Evolutionary conservation across 2,888 invertebrate species (phyloP), one percentile per base, ranked within the genome.

Genomic region (Melieria omissa): DNA sequence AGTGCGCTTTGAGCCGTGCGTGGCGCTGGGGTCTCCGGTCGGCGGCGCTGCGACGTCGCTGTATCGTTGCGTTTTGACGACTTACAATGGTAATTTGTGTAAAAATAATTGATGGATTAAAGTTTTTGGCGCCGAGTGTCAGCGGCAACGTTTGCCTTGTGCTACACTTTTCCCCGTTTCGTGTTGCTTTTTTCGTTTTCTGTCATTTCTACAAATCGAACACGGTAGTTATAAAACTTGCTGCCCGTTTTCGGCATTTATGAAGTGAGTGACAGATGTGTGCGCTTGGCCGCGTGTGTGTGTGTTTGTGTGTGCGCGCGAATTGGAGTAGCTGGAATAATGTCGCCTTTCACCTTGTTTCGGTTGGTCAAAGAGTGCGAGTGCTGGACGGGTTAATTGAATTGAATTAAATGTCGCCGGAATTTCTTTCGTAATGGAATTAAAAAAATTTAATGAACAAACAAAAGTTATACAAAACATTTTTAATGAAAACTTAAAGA

Each of bases 81-180:
- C 80, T 82, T 80, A 82, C 81, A 80, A 80, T 77, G 80, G 78
- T 80, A 83, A 82, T 83, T 83, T 82, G 79, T 79, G 79, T 78
- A 79, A 76, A 78, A 79, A 76, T 84, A 84, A 84, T 84, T 84
- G 84, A 84, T 84, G 83, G 84, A 84, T 84, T 84, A 71, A 74
- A 65, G 65, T 73, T 78, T 76, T 77, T 81, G 85, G 85, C 85
- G 84, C 85, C 83, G 81, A 78, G 75, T 80, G 77, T 80, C 79
- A 62, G 69, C 45, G 65, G 67, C 70, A 73, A 70, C 71, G 65
- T 75, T 74, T 81, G 74, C 72, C 76, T 67, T 66, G 72, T 45
- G 61, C 67, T 73, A 45, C 54, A 64, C 47, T 54, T 49, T 63
- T 71, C 65, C 72, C 52, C 57, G 55, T 70, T 64, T 68, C 16